phyloP scores from a whole-genome alignment of 2,797 vertebrate species.

The Pseudochirops cupreus region DNA sequence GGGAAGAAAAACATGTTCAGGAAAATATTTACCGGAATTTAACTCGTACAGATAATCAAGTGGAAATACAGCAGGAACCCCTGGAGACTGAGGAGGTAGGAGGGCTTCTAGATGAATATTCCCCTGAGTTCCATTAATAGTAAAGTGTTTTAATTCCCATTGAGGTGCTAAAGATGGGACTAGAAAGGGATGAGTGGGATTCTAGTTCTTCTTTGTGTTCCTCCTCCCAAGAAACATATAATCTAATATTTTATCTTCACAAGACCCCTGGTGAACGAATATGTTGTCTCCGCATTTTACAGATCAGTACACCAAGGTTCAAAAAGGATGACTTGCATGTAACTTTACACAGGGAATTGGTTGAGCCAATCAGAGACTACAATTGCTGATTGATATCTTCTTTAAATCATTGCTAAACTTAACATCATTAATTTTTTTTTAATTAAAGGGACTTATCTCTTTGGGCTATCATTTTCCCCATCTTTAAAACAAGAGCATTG shows the following conservation, averaged over 20 bases:
- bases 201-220: neutral
- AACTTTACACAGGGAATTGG: neutral
- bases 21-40: constrained; percentile 62
- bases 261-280: neutral
- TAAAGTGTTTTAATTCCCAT: neutral
- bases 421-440: neutral
- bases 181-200: neutral
- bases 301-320: neutral
- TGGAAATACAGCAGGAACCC: neutral
- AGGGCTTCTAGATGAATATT: neutral
- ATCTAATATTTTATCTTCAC: neutral
- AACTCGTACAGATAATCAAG: constrained; percentile 45
- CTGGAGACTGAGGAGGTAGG: constrained; percentile 65
- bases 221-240: neutral
- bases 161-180: neutral
- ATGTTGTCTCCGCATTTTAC: neutral
- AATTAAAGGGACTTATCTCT: neutral
- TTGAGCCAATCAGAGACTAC: neutral
- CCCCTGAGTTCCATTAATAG: neutral
- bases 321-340: neutral
- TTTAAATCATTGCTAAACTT: neutral
- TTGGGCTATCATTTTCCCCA: neutral
- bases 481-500: neutral
- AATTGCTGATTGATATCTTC: neutral
- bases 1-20: neutral